phyloP scores from a whole-genome alignment of 2,888 invertebrate species.

The Melanargia galathea region DNA sequence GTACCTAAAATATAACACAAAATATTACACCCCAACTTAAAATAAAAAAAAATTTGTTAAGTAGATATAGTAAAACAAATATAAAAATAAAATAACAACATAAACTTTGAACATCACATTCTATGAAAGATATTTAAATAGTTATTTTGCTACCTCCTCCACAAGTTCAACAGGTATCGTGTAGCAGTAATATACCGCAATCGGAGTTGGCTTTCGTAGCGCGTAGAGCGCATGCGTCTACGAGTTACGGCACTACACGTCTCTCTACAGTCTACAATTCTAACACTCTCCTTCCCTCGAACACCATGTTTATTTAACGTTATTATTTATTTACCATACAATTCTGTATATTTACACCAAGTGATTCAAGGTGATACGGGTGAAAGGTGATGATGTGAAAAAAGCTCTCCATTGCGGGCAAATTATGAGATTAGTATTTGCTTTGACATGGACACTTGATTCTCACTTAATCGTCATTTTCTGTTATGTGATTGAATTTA shows the following conservation, averaged over 20 bases:
- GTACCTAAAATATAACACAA: no score
- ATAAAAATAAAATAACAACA: neutral
- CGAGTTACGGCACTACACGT: conserved; percentile 58
- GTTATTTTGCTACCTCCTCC: neutral
- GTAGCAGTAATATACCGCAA: conserved; percentile 35
- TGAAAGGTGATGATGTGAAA: neutral
- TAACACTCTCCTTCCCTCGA: conserved; percentile 24
- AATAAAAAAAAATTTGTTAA: no score
- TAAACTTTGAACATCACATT: neutral
- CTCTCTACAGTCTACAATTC: conserved; percentile 35
- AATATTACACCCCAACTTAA: no score
- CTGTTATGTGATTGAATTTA: neutral
- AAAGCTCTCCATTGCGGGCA: neutral
- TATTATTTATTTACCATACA: conserved; percentile 7
- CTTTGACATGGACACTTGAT: neutral
- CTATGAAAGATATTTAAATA: neutral
- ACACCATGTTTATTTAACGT: conserved; percentile 34
- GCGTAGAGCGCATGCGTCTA: conserved; percentile 77
- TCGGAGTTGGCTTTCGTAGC: conserved; percentile 55
- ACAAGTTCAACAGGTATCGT: conserved; percentile 50
- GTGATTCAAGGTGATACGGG: neutral
- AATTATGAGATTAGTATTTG: neutral
- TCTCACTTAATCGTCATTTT: neutral
- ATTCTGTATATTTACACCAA: neutral
- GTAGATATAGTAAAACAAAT: no score